Percentiles rank a stretch among this genome's conserved stretches.
phyloP scores from a whole-genome alignment of 2,888 invertebrate species.

The Notodonta ziczac region DNA sequence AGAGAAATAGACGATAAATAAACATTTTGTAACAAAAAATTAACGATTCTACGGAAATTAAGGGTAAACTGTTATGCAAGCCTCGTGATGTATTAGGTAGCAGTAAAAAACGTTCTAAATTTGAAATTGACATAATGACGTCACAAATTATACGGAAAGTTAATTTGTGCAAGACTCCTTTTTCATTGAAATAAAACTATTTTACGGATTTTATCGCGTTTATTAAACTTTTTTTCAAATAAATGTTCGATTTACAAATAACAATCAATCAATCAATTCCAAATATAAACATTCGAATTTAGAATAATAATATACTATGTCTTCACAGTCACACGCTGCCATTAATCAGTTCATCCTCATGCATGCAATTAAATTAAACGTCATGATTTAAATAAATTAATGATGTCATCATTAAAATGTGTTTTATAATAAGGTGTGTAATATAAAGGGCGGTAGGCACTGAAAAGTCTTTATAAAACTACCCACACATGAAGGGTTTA shows the following conservation, averaged over 20 bases:
- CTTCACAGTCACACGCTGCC: no score
- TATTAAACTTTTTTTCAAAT: no score
- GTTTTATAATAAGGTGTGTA: conserved; percentile 34
- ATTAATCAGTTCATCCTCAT: background rate
- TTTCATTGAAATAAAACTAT: no score
- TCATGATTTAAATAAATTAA: conserved; percentile 25
- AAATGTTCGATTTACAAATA: no score
- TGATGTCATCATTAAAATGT: conserved; percentile 42
- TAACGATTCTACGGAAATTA: conserved; percentile 1
- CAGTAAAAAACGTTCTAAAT: conserved; percentile 3
- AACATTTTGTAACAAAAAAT: conserved; percentile 15
- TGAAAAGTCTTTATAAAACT: conserved; percentile 45
- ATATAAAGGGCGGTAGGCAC: conserved; percentile 31
- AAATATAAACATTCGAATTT: no score
- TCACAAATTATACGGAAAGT: no score
- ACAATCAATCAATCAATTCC: no score
- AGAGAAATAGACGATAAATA: conserved; percentile 38
- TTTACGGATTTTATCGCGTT: no score
- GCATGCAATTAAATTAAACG: background rate
- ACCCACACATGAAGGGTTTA: conserved; percentile 42
- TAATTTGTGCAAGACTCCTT: no score
- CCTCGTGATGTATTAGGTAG: background rate
- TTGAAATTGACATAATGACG: background rate
- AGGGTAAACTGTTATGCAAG: background rate
- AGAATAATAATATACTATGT: no score